Conservation (phyloP, 2,797 vertebrate genomes). For the Crax fasciolata region DNA sequence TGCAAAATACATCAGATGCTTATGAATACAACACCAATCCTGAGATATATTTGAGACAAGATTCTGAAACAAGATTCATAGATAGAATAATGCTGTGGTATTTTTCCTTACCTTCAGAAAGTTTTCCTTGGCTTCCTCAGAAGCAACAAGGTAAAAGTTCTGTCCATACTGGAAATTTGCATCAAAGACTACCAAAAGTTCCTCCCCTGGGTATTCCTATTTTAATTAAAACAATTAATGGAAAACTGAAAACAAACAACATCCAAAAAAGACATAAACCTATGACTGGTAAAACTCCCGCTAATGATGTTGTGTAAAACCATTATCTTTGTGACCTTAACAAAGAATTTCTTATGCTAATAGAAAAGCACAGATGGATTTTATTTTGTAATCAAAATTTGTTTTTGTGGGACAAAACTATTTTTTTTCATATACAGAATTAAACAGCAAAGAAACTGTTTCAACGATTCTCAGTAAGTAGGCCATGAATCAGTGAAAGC, state of each 20-base stretch:
- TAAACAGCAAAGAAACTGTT: background rate
- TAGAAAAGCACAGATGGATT: background rate
- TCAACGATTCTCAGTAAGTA: background rate
- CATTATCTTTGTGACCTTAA: background rate
- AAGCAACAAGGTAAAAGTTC: conserved; percentile 91
- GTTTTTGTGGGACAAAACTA: background rate
- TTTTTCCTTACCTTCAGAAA: conserved; percentile 85
- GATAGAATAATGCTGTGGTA: background rate
- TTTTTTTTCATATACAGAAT: background rate
- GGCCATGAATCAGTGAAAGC: background rate
- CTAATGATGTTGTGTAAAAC: background rate
- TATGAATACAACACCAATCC: background rate
- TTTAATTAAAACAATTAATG: conserved; percentile 28
- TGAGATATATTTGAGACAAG: background rate
- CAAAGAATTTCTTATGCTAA: background rate
- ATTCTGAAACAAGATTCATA: background rate
- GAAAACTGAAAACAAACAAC: background rate
- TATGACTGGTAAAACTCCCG: background rate
- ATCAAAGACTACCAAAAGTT: conserved; percentile 92
- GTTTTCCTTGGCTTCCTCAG: conserved; percentile 89
- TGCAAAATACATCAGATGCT: background rate
- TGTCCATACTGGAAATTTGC: conserved; percentile 87
- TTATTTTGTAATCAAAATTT: background rate
- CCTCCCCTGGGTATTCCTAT: conserved; percentile 93
- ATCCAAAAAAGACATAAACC: background rate